phyloP scores from a whole-genome alignment of 2,888 invertebrate species.

The Oscheius sp. region DNA sequence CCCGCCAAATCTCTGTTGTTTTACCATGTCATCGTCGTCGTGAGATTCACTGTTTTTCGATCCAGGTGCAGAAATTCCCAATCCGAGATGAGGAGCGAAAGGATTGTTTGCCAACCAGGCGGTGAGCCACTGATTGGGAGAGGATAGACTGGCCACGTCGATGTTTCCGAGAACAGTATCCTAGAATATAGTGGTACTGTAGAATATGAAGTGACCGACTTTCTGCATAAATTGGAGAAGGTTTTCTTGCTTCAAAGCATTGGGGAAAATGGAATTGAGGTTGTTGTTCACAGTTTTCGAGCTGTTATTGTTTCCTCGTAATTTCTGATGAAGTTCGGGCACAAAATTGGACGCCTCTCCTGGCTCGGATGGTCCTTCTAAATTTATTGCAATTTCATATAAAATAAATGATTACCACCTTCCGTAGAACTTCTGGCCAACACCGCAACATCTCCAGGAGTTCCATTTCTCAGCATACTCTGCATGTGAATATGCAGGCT shows the following conservation, averaged over 20 bases:
- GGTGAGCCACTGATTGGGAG: conserved; percentile 50
- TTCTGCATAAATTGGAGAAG: conserved; percentile 27
- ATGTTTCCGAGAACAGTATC: conserved; percentile 5
- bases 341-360: neutral
- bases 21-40: conserved; percentile 21
- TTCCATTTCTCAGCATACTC: conserved; percentile 62
- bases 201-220: neutral
- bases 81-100: conserved; percentile 39
- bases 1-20: no score
- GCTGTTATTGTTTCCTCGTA: conserved; percentile 21
- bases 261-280: conserved; percentile 24
- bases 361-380: conserved; percentile 13
- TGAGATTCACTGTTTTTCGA: conserved; percentile 20
- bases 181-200: conserved; percentile 5
- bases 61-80: conserved; percentile 5
- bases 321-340: conserved; percentile 22
- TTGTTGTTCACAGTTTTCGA: conserved; percentile 21
- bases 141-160: conserved; percentile 35
- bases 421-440: conserved; percentile 65
- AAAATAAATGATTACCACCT: conserved; percentile 43
- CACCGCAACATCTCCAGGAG: conserved; percentile 67
- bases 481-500: conserved; percentile 70
- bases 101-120: conserved; percentile 65
- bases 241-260: conserved; percentile 27
- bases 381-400: neutral